Conservation (phyloP, 2,888 invertebrate species). For the Epirrhoe alternata region DNA sequence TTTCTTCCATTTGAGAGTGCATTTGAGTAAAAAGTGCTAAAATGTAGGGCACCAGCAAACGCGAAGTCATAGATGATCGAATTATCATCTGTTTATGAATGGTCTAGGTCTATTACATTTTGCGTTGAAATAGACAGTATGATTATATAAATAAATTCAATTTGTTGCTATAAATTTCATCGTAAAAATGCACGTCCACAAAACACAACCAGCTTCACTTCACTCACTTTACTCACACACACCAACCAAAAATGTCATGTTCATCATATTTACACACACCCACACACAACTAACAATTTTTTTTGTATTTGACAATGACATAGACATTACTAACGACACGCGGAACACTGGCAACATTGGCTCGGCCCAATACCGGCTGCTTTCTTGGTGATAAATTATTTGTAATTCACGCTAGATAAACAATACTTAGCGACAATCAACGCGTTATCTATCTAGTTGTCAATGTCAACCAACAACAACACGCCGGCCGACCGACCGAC, state of each 20-base stretch:
- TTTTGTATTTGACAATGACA: neutral
- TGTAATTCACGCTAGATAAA: too few species aligned
- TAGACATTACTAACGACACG: neutral
- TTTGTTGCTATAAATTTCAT: conserved; percentile 2
- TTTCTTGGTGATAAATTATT: too few species aligned
- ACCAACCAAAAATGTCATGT: neutral
- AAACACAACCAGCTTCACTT: conserved; percentile 27
- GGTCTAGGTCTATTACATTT: neutral
- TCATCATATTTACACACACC: neutral
- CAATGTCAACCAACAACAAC: too few species aligned
- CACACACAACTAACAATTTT: neutral
- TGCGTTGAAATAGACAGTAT: neutral
- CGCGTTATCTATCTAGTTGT: too few species aligned
- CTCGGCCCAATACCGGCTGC: too few species aligned
- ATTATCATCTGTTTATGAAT: neutral
- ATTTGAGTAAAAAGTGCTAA: conserved; percentile 57
- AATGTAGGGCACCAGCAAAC: conserved; percentile 74
- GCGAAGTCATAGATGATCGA: conserved; percentile 48
- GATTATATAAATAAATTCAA: neutral
- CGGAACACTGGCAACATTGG: neutral
- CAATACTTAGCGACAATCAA: too few species aligned
- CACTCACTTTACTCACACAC: neutral
- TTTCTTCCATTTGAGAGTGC: conserved; percentile 77
- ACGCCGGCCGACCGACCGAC: too few species aligned
- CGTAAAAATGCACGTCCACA: conserved; percentile 31